Conservation (phyloP, 2,113 vertebrate species). For the Mus spicilegus region DNA sequence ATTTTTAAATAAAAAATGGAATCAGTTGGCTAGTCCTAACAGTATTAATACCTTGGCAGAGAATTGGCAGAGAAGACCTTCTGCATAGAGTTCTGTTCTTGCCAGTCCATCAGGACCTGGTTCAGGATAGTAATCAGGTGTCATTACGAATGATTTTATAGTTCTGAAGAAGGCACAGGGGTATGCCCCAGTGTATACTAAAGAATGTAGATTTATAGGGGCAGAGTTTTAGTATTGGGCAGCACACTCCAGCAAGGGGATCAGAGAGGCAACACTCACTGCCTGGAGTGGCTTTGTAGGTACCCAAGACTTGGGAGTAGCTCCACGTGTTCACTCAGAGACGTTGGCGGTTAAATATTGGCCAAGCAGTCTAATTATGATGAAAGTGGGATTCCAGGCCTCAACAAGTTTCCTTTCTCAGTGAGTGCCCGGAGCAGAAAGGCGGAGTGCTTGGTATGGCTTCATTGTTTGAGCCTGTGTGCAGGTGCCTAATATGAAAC, state of each 20-base stretch:
- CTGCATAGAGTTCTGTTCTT: not conserved
- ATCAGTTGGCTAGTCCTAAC: not conserved
- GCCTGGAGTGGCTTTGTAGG: not conserved
- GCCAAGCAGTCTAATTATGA: constrained; percentile 60
- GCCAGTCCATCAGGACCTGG: not conserved
- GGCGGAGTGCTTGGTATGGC: constrained; percentile 72
- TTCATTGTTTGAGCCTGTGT: constrained; percentile 70
- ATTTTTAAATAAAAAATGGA: not conserved
- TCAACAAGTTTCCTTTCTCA: constrained; percentile 60
- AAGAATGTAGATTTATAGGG: not conserved
- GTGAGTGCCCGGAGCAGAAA: constrained; percentile 61
- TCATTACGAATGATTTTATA: not conserved
- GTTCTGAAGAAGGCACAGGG: not conserved
- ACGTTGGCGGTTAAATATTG: constrained; percentile 32
- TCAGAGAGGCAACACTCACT: not conserved
- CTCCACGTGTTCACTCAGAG: constrained; percentile 7
- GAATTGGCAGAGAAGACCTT: not conserved
- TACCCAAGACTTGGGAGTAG: constrained; percentile 4
- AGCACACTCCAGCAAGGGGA: not conserved
- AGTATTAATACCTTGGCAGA: not conserved
- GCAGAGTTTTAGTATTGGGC: not conserved
- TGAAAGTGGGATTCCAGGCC: constrained; percentile 65
- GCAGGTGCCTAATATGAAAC: constrained; percentile 67
- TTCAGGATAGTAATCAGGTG: not conserved
- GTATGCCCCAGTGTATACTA: not conserved